Evolutionary conservation across 2,797 vertebrate genomes (phyloP).

Genomic region (Urocyon cinereoargenteus): DNA sequence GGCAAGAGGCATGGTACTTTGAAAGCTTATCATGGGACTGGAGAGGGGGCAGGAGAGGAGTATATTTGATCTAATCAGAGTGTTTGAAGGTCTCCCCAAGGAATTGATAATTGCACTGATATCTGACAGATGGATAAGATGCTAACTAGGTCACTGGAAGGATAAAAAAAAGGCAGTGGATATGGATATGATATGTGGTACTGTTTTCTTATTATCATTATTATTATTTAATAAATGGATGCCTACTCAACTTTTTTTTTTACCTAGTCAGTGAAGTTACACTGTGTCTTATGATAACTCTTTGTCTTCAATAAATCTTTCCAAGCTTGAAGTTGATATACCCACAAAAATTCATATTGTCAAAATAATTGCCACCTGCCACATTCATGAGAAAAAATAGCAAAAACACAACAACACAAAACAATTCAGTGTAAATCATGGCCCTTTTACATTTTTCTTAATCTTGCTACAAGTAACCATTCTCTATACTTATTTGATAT

Average conservation of each 20-base stretch:
- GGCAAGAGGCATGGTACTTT: background rate
- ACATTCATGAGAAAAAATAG: conserved; percentile 38
- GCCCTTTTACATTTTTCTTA: background rate
- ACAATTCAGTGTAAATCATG: background rate
- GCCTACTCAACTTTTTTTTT: background rate
- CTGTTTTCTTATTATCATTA: background rate
- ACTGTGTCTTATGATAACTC: background rate
- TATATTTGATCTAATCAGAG: background rate
- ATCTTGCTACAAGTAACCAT: conserved; percentile 14
- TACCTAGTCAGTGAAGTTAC: conserved; percentile 15
- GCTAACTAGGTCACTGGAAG: conserved; percentile 18
- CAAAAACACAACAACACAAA: background rate
- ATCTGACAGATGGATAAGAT: conserved; percentile 12
- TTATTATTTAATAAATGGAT: conserved; percentile 14
- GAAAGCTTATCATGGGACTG: background rate
- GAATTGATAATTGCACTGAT: conserved; percentile 53
- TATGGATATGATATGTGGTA: background rate
- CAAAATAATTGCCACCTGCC: background rate
- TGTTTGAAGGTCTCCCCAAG: background rate
- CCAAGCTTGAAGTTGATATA: background rate
- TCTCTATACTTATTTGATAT: background rate
- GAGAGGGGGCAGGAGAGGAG: no score
- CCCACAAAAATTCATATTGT: conserved; percentile 21
- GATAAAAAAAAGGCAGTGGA: background rate
- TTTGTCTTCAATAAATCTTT: conserved; percentile 23